Evolutionary conservation across 1,140 invertebrate species (phyloP), one percentile per base, ranked within the genome.

Genomic region (Ctenoplectra terminalis): DNA sequence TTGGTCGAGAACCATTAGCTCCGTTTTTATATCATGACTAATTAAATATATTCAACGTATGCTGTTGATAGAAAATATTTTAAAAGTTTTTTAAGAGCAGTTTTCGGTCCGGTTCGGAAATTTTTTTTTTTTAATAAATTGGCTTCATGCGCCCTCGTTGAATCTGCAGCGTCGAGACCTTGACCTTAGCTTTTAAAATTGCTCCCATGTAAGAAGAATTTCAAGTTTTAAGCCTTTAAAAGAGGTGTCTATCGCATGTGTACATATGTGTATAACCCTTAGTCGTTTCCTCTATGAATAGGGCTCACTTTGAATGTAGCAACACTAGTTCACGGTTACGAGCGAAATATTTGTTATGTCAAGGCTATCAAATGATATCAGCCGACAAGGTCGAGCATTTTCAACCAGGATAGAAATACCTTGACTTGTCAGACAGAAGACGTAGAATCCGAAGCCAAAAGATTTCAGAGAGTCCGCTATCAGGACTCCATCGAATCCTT

Each of bases 161-260:
- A 40, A 46, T n/a, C 13, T 29, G 3, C 40, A 37, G 50, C 15
- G 50, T 31, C 29, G 34, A 48, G 72, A 3, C 71, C 72, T 81
- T 74, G 72, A 81, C 79, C 79, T 75, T 58, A 48, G 13, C 72
- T 75, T 60, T 66, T 23, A 67, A 48, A 75, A 34, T 75, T 31
- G 23, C 43, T 31, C 31, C 67, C 23, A 20, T 34, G 34, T 40
- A 23, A 46, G 17, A 40, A 60, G 79, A 56, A 75, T 75, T 31
- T n/a, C 26, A 31, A 37, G 31, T 58, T 48, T 66, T 31, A 60
- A 78, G 31, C 43, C 76, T 72, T 72, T 61, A 2, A 61, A 69
- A 77, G 52, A 58, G 60, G 50, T 58, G 29, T 1, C 50, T 43
- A 20, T 71, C 13, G n/a, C 43, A 8, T 37, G 23, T 29, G 56